Evolutionary conservation across 2,797 vertebrate genomes (phyloP), one percentile per base, ranked within the genome.

Genomic region (Cossypha heuglini): DNA sequence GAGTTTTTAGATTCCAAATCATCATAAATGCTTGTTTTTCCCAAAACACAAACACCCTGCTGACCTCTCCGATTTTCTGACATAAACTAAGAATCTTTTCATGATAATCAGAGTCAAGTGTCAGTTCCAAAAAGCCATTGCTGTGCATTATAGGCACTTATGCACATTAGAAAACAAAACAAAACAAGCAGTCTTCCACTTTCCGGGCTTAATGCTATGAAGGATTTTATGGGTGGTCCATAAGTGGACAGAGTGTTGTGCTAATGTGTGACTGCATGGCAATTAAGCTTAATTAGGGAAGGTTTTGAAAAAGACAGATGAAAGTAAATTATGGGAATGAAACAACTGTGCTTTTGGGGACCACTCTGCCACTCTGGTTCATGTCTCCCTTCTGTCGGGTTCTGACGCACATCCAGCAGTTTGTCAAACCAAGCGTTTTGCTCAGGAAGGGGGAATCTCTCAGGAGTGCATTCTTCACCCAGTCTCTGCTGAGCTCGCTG

Each of bases 231-330:
- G 90, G 72, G 80, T 94, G 86, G 93, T 81, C 93, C 46, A 16
- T 80, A 86, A 96, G 87, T 74, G 82, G 91, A 80, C 85, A 77
- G 68, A 93, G 77, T 83, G 87, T 86, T 74, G 57, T 63, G 40
- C 67, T 94, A 94, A 96, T 76, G 78, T 96, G 93, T 88, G 64
- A 94, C 89, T 91, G 58, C 75, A 89, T 29, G 68, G 81, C 75
- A 95, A 80, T 94, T 96, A 92, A 88, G 68, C 84, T 91, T 92
- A 89, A 96, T 94, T 91, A 94, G 74, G 71, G 68, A 73, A 89
- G 71, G 84, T 88, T 86, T 91, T 87, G 81, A 85, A 91, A 92
- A 94, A 96, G 71, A 67, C 59, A 40, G 81, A 89, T 87, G 75
- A 94, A 91, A 93, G 57, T 95, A 80, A 87, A 89, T 91, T 74